Evolutionary conservation across 1,140 invertebrate genomes (phyloP).

Genomic region (Drosophila pachea): DNA sequence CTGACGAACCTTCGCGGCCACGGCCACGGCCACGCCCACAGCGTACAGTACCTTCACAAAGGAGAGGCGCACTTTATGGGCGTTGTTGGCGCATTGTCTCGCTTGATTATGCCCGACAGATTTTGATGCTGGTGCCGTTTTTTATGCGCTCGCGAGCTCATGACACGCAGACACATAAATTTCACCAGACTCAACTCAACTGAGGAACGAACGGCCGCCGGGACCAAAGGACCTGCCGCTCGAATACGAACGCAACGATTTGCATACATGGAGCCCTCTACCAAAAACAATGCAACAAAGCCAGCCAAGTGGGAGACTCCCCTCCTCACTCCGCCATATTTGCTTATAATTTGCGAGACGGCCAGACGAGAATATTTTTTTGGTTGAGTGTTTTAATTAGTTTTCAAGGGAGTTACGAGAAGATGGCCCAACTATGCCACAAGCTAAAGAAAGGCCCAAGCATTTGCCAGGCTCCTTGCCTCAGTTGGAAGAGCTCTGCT

Average conservation of each 20-base stretch:
- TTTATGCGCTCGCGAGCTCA: slow-evolving; percentile 52
- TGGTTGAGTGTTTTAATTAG: too few species aligned
- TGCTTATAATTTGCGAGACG: slow-evolving; percentile 14
- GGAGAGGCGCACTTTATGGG: slow-evolving; percentile 44
- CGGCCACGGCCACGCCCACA: too few species aligned
- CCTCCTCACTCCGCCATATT: background rate
- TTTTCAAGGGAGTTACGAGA: too few species aligned
- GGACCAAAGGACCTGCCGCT: slow-evolving; percentile 14
- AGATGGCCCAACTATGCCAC: too few species aligned
- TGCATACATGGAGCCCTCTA: slow-evolving; percentile 15
- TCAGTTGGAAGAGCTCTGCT: too few species aligned
- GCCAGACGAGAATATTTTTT: background rate
- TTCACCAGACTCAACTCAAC: slow-evolving; percentile 30
- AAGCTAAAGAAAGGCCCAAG: too few species aligned
- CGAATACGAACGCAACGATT: slow-evolving; percentile 34
- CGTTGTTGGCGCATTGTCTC: slow-evolving; percentile 71
- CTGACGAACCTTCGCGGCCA: background rate
- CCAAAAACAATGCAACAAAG: slow-evolving; percentile 23
- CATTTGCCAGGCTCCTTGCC: too few species aligned
- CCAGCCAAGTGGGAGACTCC: background rate
- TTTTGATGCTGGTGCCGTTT: slow-evolving; percentile 68
- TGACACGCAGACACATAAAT: slow-evolving; percentile 74
- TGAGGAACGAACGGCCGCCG: background rate
- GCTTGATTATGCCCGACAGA: slow-evolving; percentile 69
- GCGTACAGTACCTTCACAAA: slow-evolving; percentile 2